Conservation (phyloP, 1,140 invertebrate genomes). For the Drosophila repletoides region DNA sequence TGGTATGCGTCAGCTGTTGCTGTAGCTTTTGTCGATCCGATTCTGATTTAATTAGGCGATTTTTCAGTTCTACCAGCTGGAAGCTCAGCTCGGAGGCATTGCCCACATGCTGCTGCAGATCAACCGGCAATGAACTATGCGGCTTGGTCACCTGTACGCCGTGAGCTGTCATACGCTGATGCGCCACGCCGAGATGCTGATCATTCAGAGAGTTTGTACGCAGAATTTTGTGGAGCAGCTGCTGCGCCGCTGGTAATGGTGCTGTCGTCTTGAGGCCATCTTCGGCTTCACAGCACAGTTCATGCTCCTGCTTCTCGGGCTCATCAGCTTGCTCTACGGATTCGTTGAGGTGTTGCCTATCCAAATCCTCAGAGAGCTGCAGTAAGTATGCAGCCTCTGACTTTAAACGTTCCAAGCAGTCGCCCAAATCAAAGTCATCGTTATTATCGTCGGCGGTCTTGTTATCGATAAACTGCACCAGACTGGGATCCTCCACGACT, state of each 20-base stretch:
- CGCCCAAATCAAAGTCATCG: conserved; percentile 84
- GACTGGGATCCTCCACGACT: conserved; percentile 75
- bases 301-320: conserved; percentile 71
- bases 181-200: conserved; percentile 64
- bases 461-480: conserved; percentile 75
- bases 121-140: conserved; percentile 62
- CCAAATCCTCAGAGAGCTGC: conserved; percentile 83
- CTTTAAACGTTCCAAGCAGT: conserved; percentile 86
- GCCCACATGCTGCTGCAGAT: conserved; percentile 59
- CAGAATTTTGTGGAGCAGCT: conserved; percentile 52
- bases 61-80: conserved; percentile 83
- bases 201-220: conserved; percentile 72
- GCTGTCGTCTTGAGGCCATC: conserved; percentile 65
- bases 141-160: conserved; percentile 38
- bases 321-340: conserved; percentile 40
- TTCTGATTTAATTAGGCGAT: conserved; percentile 83
- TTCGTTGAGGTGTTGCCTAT: conserved; percentile 39
- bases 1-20: conserved; percentile 84
- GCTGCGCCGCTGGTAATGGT: conserved; percentile 14
- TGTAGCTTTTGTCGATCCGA: conserved; percentile 84
- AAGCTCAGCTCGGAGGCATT: conserved; percentile 75
- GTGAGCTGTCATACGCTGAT: conserved; percentile 42
- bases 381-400: conserved; percentile 87
- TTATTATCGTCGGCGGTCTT: conserved; percentile 74
- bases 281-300: conserved; percentile 69